Base-by-base conservation (phyloP, 2,888 invertebrate genomes). In the Cancer borealis region DNA sequence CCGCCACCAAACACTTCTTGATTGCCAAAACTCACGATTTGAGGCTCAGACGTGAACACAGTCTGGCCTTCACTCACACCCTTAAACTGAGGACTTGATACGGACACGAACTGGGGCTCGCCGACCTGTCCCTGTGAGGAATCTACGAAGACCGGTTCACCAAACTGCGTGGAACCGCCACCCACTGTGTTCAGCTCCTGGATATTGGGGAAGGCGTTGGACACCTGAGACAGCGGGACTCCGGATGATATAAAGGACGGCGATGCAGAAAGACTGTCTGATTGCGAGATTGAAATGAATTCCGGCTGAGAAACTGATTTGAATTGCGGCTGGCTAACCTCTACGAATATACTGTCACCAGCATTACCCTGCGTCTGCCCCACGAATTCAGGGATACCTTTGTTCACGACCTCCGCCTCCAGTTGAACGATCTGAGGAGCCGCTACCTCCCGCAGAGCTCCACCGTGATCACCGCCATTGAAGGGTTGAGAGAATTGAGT, bases 231-330 rank as follows among this genome's bases (percentile, higher is more conserved):
- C 73, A 26, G 73, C 21, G 73, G 26, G 5, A 73, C 26, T 5
- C 73, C 73, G n/a, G n/a, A 21, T 26, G 73, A 73, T 73, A 26
- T 21, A 0, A n/a, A 73, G 21, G 73, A 73, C 26, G 21, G 73
- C 26, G n/a, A n/a, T 10, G 73, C 3, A 26, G 26, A 73, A n/a
- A 8, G 3, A 26, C 10, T 73, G n/a, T 73, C n/a, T n/a, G 73
- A 30, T 14, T 84, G 39, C 6, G 84, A 84, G 84, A 84, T 84
- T 3, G 92, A 87, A 6, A 88, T 21, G 5, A 46, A 87, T 12
- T 92, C 47, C 21, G 87, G 87, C 60, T 92, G 92, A 10, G 92
- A 92, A 12, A 94, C 90, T 39, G 92, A 92, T n/a, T 87, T n/a
- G 12, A 92, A 49, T 47, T 92, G 90, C 4, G 94, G 92, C 8